Evolutionary conservation across 1,140 invertebrate genomes (phyloP).

Genomic region (Mycetomoellerius zeteki): DNA sequence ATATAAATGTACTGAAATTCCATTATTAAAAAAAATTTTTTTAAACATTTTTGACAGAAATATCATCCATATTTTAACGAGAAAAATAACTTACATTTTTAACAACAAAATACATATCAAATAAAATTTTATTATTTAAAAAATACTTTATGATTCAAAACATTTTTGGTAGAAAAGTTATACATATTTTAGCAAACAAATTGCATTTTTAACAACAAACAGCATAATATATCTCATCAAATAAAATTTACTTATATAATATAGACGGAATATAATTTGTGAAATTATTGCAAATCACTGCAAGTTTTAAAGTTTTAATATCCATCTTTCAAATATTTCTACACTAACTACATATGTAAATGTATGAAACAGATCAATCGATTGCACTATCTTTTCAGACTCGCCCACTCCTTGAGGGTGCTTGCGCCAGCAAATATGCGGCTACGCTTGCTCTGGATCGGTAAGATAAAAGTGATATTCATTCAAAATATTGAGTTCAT

Average conservation of each 20-base stretch:
- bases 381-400: conserved; percentile 45
- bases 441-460: conserved; percentile 83
- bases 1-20: background rate
- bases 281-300: background rate
- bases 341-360: background rate
- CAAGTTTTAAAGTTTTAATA: background rate
- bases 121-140: background rate
- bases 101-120: background rate
- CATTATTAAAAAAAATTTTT: background rate
- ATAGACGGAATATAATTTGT: background rate
- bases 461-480: conserved; percentile 74
- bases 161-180: conserved; percentile 3
- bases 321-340: background rate
- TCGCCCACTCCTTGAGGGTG: conserved; percentile 45
- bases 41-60: background rate
- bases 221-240: background rate
- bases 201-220: background rate
- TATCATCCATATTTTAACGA: background rate
- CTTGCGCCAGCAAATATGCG: conserved; percentile 80
- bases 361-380: background rate
- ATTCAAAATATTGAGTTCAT: conserved; percentile 34
- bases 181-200: background rate
- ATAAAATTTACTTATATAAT: background rate
- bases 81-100: background rate
- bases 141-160: background rate